phyloP scores from a whole-genome alignment of 2,888 invertebrate species.

The Orchestes rusci region DNA sequence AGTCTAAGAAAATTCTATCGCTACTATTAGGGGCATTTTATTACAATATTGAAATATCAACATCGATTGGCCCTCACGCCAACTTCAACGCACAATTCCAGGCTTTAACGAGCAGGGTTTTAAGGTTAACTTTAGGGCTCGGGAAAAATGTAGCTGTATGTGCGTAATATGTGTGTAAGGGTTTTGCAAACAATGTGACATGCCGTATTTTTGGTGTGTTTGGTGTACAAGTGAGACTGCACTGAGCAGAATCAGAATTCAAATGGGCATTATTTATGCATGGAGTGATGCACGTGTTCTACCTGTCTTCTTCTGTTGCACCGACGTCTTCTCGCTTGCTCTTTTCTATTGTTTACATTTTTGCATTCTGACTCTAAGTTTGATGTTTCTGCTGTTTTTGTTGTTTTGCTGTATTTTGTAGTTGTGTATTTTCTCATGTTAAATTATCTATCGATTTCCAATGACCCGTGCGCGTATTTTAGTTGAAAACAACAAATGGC shows the following conservation, averaged over 20 bases:
- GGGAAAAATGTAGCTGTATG: not conserved
- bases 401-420: no score
- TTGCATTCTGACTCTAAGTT: no score
- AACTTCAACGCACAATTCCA: no score
- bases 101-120: constrained; percentile 8
- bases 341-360: constrained; percentile 25
- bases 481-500: no score
- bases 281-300: constrained; percentile 31
- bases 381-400: no score
- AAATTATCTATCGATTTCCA: no score
- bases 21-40: not conserved
- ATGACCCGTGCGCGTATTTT: no score
- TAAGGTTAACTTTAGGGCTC: constrained; percentile 19
- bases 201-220: no score
- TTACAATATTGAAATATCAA: not conserved
- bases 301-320: constrained; percentile 26
- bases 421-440: no score
- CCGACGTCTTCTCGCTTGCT: constrained; percentile 13
- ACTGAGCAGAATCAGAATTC: constrained; percentile 26
- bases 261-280: constrained; percentile 31
- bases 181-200: no score
- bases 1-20: constrained; percentile 17
- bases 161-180: not conserved
- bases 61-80: constrained; percentile 2
- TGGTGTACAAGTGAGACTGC: no score